phyloP scores from a whole-genome alignment of 35 echinoderm and acorn worm species.

The Hemicentrotus pulcherrimus region DNA sequence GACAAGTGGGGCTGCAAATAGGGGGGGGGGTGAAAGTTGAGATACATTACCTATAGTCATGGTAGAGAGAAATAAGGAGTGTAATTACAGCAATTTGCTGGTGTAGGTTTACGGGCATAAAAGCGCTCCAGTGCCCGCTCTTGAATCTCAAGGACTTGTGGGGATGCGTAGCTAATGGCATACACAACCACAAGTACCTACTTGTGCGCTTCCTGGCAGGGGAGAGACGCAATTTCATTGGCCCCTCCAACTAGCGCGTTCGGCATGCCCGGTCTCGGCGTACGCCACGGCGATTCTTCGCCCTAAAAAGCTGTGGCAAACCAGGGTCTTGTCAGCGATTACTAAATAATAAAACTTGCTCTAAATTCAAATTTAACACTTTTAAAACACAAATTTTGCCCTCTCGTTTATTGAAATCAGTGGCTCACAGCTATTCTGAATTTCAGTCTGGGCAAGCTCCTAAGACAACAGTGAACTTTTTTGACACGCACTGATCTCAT shows the following conservation, averaged over 20 bases:
- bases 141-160: slow-evolving; percentile 58
- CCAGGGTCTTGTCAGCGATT: neutral
- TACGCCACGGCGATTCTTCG: neutral
- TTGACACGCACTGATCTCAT: neutral
- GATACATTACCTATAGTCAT: slow-evolving; percentile 65
- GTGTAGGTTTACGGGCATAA: slow-evolving; percentile 74
- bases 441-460: neutral
- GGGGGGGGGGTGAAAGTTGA: slow-evolving; percentile 31
- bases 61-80: slow-evolving; percentile 72
- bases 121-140: slow-evolving; percentile 71
- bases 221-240: slow-evolving; percentile 23
- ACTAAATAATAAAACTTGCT: slow-evolving; percentile 39
- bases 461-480: neutral
- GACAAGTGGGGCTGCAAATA: slow-evolving; percentile 25
- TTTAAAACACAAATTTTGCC: neutral
- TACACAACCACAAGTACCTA: slow-evolving; percentile 45
- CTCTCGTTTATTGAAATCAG: slow-evolving; percentile 12
- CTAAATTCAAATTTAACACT: slow-evolving; percentile 19
- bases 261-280: slow-evolving; percentile 26
- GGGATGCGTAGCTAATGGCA: slow-evolving; percentile 59
- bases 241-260: slow-evolving; percentile 26
- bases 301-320: slow-evolving; percentile 23
- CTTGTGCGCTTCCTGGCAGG: slow-evolving; percentile 49
- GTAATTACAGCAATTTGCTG: slow-evolving; percentile 78
- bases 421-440: neutral